Conservation (phyloP, 2,797 vertebrate genomes). For the Astyanax mexicanus region DNA sequence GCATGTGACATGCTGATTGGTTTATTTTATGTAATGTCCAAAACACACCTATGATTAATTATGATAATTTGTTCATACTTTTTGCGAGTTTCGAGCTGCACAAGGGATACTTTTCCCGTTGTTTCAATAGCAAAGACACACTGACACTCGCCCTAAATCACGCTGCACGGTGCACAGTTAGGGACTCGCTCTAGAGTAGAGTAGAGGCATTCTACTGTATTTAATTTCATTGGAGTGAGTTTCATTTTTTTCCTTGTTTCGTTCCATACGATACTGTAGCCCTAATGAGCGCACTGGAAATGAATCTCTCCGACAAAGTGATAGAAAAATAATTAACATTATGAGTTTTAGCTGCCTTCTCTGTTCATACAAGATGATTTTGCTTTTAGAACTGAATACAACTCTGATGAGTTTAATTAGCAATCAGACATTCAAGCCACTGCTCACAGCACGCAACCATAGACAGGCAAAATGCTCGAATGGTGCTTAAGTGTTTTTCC, state of each 20-base stretch:
- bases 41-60: no score
- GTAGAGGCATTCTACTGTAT: background rate
- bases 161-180: no score
- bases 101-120: no score
- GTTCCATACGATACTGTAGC: background rate
- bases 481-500: constrained; percentile 36
- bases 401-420: constrained; percentile 31
- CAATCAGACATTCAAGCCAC: constrained; percentile 6
- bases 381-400: constrained; percentile 1
- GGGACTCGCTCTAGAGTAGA: no score
- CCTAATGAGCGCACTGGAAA: background rate
- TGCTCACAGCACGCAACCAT: background rate
- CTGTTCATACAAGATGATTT: background rate
- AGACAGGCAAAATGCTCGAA: constrained; percentile 24
- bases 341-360: background rate
- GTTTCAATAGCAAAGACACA: no score
- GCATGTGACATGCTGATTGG: no score
- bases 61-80: no score
- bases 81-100: no score
- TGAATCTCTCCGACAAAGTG: background rate
- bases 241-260: background rate
- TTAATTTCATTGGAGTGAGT: background rate
- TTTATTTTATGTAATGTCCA: no score
- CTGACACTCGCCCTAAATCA: no score
- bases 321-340: background rate